Evolutionary conservation across 1,140 invertebrate species (phyloP).

Genomic region (Mamestra configurata): DNA sequence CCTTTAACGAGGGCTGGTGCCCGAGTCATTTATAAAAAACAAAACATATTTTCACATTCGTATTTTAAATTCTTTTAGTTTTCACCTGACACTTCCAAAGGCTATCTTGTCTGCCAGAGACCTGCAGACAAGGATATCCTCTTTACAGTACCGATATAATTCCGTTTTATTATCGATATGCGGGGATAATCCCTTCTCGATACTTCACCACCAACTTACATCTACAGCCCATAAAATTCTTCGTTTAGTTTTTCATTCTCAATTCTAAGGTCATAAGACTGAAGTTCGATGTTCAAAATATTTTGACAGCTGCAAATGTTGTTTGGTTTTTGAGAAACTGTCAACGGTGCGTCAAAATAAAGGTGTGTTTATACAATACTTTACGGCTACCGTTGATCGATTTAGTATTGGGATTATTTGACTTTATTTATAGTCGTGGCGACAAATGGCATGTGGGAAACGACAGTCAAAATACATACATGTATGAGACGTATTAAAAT

Average conservation of each 20-base stretch:
- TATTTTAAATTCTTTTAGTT: too few relatives aligned
- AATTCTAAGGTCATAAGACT: background rate
- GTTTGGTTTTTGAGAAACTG: constrained; percentile 25
- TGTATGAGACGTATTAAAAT: background rate
- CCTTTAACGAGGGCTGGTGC: too few relatives aligned
- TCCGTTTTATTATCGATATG: constrained; percentile 27
- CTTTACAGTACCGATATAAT: constrained; percentile 33
- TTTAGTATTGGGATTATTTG: constrained; percentile 30
- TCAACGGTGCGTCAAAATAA: constrained; percentile 41
- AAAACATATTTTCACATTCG: too few relatives aligned
- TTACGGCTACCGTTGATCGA: constrained; percentile 34
- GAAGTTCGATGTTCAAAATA: background rate
- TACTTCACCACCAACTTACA: constrained; percentile 6
- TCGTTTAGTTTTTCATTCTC: background rate
- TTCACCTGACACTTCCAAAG: too few relatives aligned
- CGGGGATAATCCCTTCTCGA: constrained; percentile 33
- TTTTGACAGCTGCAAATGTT: constrained; percentile 1
- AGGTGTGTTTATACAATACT: constrained; percentile 36
- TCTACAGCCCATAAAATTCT: background rate
- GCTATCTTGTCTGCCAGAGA: too few relatives aligned
- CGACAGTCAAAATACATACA: background rate
- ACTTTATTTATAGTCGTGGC: constrained; percentile 6
- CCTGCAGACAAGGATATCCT: too few relatives aligned
- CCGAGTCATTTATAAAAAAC: too few relatives aligned
- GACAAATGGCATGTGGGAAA: constrained; percentile 22